Evolutionary conservation across 2,797 vertebrate species (phyloP), one percentile per base, ranked within the genome.

Genomic region (Gadopsis bispinosus): DNA sequence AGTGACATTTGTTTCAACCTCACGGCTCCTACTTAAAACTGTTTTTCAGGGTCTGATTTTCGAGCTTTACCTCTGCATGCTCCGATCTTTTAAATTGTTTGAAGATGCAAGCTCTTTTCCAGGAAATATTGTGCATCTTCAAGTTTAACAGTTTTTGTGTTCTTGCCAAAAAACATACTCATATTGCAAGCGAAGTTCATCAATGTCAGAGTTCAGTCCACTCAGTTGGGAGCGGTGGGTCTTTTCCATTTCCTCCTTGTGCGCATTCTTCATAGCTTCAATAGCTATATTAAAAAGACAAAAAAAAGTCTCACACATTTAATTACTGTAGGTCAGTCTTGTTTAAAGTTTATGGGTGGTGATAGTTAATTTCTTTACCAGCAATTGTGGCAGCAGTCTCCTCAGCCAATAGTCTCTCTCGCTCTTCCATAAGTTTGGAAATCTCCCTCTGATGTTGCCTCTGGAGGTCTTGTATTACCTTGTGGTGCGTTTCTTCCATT

Each of bases 251-350:
- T 99, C 98, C 90, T 99, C 98, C 35, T 96, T 95, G 91, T 99
- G 98, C 0, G 98, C 98, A 0, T 99, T 99, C 93, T 98, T 99
- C 98, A 99, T 99, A 85, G 98, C 98, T 94, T 99, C 98, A 1
- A 99, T 99, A 82, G 98, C 98, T 99, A 81, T 0, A 59, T 26
- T 60, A 77, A 72, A 77, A 72, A 75, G 7, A 63, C 0, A 53
- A 1, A 86, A 26, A 26, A 26, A 26, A 26, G 26, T 37, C 6
- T 53, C 13, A 69, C 26, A 63, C 1, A 26, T 31, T 63, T 12
- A 22, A 35, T 48, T 26, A 33, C 1, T 17, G 14, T 2, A 7
- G 12, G 4, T 47, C 14, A 0, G 22, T 13, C 5, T 43, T 37
- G 4, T 20, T 85, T 37, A 10, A 69, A 65, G 5, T 37, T 12